Evolutionary conservation across 2,888 invertebrate genomes (phyloP), one percentile per base, ranked within the genome.

Genomic region (Kuschelorhynchus macadamiae): DNA sequence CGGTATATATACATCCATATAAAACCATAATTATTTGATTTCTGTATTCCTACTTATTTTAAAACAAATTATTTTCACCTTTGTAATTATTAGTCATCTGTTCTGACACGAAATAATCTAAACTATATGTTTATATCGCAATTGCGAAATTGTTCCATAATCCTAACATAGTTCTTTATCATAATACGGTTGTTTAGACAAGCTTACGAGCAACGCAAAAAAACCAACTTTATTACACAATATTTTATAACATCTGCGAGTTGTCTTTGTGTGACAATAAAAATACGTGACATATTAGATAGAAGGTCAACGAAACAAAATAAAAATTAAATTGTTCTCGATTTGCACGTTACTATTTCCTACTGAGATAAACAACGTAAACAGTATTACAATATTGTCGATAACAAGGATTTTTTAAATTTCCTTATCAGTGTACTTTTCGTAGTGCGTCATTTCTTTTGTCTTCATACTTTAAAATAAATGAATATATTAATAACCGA

Each of bases 261-360:
- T 18, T 46, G 44, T 33, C 44, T 44, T 57, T 57, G 56, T 57
- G 25, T 32, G 18, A 57, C 30, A 46, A 14, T 18, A 42, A 57
- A 46, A 42, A 42, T 42, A 33, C 44, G 46, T 57, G 56, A 46
- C 46, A 46, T 46, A 57, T 46, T 21, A 17, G 33, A 59, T 59
- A 21, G 47, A 49, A 59, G 59, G 59, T 59, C 49, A 59, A 49
- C 20, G 49, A 20, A 55, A 25, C 16, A 44, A 14, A 32, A 47
- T 47, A 39, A 59, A 46, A 21, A 36, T 39, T 16, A 41, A 41
- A 30, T 59, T 32, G 46, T 57, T 20, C 39, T 49, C 18, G 36
- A 39, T 59, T 59, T 59, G 39, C 59, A 59, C 59, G 49, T 36
- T 59, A 59, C 41, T 59, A 59, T 47, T 59, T 59, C 59, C 59